Evolutionary conservation across 2,888 invertebrate species (phyloP).

Genomic region (Polyommatus iphigenia): DNA sequence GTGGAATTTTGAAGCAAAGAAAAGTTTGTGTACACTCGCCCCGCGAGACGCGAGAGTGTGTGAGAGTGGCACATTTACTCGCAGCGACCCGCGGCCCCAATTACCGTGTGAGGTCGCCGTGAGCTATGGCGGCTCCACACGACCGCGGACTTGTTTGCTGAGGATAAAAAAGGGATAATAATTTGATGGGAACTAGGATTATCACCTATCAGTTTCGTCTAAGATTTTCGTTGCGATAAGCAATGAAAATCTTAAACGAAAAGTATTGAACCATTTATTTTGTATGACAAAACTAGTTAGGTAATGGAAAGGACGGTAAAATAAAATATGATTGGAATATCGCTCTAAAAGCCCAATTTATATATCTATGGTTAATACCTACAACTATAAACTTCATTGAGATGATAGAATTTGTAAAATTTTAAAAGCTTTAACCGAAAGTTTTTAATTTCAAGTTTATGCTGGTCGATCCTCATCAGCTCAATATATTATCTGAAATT

Average conservation of each 20-base stretch:
- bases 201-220: neutral
- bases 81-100: neutral
- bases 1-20: neutral
- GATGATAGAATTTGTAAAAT: no score
- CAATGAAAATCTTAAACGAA: neutral
- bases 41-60: slow-evolving; percentile 3
- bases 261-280: no score
- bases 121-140: neutral
- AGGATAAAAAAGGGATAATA: neutral
- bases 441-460: no score
- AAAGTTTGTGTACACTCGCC: neutral
- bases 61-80: neutral
- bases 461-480: no score
- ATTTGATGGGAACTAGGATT: neutral
- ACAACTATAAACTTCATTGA: no score
- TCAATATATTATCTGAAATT: neutral
- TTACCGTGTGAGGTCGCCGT: slow-evolving; percentile 7
- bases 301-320: no score
- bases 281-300: no score
- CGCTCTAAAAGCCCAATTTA: no score
- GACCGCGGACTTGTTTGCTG: neutral
- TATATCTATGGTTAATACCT: no score
- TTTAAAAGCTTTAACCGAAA: no score
- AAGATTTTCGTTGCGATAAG: no score
- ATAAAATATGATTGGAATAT: no score